Percentiles rank a stretch among this genome's conserved stretches.
Evolutionary conservation across 1,140 invertebrate species (phyloP).

Genomic region (Frieseomelitta varia): DNA sequence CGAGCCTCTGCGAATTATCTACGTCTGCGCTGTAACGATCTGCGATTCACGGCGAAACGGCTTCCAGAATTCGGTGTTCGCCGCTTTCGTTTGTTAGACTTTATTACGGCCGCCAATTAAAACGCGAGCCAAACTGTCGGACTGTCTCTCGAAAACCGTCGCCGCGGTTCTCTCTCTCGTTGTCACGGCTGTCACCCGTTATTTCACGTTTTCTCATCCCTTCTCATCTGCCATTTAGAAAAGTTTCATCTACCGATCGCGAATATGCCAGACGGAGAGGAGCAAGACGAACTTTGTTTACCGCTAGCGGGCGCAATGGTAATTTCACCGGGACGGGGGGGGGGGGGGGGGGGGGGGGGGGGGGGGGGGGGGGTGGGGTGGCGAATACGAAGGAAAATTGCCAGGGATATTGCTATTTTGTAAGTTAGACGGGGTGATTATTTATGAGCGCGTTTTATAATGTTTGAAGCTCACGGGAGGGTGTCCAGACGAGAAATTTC

Average conservation of each 20-base stretch:
- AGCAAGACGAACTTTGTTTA: background rate
- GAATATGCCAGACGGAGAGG: background rate
- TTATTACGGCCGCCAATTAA: constrained; percentile 34
- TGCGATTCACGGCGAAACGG: background rate
- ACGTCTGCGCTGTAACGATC: background rate
- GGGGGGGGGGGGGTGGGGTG: too few species aligned
- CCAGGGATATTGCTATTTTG: background rate
- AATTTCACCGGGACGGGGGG: background rate
- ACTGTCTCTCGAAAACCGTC: background rate
- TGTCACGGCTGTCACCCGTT: background rate
- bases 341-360: too few species aligned
- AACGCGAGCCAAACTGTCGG: constrained; percentile 2
- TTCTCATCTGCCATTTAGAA: too few species aligned
- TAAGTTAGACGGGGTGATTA: background rate
- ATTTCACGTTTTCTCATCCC: too few species aligned
- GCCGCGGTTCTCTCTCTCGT: background rate
- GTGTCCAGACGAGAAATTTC: too few species aligned
- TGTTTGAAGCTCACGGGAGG: too few species aligned
- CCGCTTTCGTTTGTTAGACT: constrained; percentile 13
- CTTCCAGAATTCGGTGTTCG: background rate
- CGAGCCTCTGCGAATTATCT: background rate
- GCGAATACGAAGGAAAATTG: background rate
- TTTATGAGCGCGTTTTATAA: background rate
- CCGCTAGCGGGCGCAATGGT: background rate
- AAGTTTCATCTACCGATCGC: background rate